phyloP scores from a whole-genome alignment of 1,140 invertebrate genomes.

The Microplitis mediator region DNA sequence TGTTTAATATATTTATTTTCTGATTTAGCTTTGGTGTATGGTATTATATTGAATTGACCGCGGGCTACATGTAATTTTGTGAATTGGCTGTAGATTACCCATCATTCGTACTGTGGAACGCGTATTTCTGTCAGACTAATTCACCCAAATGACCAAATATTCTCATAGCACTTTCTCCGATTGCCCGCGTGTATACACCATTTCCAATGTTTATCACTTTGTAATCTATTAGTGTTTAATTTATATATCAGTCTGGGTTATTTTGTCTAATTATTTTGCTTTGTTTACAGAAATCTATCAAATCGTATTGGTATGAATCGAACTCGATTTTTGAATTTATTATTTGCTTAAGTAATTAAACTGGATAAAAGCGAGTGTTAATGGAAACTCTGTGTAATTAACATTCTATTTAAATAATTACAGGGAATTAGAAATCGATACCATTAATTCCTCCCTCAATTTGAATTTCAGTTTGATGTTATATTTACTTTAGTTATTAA shows the following conservation, averaged over 20 bases:
- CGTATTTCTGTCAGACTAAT: conserved; percentile 6
- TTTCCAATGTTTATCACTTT: background rate
- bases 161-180: background rate
- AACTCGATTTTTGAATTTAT: too few relatives aligned
- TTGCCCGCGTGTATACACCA: background rate
- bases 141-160: conserved; percentile 11
- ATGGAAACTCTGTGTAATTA: too few relatives aligned
- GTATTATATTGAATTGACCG: conserved; percentile 14
- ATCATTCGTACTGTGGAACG: background rate
- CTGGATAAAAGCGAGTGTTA: too few relatives aligned
- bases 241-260: background rate
- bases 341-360: too few relatives aligned
- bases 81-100: conserved; percentile 5
- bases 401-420: too few relatives aligned
- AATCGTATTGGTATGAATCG: too few relatives aligned
- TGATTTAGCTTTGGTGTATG: background rate
- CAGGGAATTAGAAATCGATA: too few relatives aligned
- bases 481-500: too few relatives aligned
- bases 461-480: too few relatives aligned
- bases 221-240: background rate
- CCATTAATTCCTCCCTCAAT: too few relatives aligned
- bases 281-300: too few relatives aligned
- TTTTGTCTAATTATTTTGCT: background rate
- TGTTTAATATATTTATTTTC: conserved; percentile 9
- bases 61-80: conserved; percentile 12